These are phyloP conservation scores for Dicerorhinus sumatrensis DNA, from an alignment of 2,113 vertebrate species.

Conservation along the genomic window DNA sequence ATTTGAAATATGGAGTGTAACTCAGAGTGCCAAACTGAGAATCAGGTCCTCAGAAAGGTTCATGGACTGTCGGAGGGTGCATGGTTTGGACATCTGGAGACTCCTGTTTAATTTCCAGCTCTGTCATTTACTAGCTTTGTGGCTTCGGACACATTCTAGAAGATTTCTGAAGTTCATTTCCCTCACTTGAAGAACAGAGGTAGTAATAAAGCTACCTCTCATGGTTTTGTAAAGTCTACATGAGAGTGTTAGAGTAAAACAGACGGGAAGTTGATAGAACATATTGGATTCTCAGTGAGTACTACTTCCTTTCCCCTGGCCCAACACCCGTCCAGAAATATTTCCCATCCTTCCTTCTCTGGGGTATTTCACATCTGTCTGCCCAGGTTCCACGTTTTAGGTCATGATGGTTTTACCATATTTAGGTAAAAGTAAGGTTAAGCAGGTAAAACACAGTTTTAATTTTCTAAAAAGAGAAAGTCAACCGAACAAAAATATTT, in stretches of 20 bases:
- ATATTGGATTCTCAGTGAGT: not conserved
- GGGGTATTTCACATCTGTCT: not conserved
- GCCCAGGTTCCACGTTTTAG: not conserved
- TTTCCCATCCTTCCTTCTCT: not conserved
- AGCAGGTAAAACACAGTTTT: not conserved
- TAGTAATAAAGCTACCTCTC: not conserved
- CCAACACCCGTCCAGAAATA: not conserved
- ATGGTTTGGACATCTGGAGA: not conserved
- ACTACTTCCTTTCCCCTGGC: not conserved
- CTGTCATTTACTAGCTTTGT: not conserved
- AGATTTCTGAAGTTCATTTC: not conserved
- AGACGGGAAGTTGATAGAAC: not conserved
- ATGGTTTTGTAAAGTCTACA: not conserved
- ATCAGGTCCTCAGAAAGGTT: not conserved
- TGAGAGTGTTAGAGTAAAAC: not conserved
- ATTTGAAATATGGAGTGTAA: not conserved
- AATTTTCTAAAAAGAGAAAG: not conserved
- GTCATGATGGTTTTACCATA: not conserved
- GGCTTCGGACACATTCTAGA: not conserved
- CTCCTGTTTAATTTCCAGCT: not conserved
- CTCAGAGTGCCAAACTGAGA: not conserved
- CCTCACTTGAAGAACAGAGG: not conserved
- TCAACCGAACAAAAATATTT: not conserved
- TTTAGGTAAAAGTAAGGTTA: not conserved
- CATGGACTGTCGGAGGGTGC: no score